A percentile compares a stretch with the other conserved stretches of the same genome.
These are phyloP conservation scores for Cirrhinus mrigala DNA, from an alignment of 2,797 vertebrate genomes.

Conservation along the genomic window DNA sequence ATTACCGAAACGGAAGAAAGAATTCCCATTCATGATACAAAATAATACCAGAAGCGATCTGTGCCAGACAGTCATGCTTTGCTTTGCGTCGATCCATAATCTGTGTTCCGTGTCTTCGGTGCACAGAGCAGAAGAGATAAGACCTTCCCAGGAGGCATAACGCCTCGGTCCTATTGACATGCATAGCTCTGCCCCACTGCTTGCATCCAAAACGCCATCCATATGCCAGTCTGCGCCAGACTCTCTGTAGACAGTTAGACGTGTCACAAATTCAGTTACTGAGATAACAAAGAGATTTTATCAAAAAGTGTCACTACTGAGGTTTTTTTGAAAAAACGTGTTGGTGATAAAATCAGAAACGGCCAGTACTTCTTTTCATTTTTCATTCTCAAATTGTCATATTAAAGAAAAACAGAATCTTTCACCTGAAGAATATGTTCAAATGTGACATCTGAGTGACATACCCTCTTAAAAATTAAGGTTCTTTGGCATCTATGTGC, in stretches of 20 bases:
- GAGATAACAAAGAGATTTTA: slow-evolving; percentile 20
- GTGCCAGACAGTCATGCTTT: slow-evolving; percentile 12
- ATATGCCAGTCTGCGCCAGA: slow-evolving; percentile 29
- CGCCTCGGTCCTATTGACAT: slow-evolving; percentile 46
- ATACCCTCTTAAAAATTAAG: neutral
- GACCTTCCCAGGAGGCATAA: slow-evolving; percentile 40
- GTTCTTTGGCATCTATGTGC: neutral
- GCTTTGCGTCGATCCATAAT: neutral
- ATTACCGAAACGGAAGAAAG: neutral
- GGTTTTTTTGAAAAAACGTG: neutral
- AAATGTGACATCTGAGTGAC: neutral
- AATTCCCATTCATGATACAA: neutral
- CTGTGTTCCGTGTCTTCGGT: neutral
- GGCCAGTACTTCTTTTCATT: neutral
- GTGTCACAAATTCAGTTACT: slow-evolving; percentile 14
- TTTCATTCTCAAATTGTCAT: neutral
- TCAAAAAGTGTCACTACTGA: neutral
- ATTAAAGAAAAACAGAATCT: neutral
- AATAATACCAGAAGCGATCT: neutral
- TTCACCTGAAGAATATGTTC: neutral
- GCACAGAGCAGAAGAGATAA: slow-evolving; percentile 45
- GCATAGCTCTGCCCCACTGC: slow-evolving; percentile 39
- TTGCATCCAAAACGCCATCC: slow-evolving; percentile 31
- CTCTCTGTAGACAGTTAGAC: slow-evolving; percentile 3
- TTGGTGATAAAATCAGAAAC: neutral